Evolutionary conservation across 2,888 invertebrate genomes (phyloP).

Genomic region (Athripsodes cinereus): DNA sequence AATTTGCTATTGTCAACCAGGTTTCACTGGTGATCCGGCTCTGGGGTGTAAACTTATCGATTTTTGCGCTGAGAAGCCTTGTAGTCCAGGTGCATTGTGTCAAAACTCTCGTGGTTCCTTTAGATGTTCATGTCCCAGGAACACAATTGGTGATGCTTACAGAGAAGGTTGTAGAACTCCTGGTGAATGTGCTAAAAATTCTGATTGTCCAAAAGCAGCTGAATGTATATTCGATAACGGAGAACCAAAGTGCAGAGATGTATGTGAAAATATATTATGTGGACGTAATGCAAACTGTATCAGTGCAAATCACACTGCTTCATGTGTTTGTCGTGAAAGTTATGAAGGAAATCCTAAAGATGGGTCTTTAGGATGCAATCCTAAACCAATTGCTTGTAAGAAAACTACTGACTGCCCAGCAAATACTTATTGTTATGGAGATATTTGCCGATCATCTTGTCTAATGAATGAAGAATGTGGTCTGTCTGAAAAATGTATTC

Average conservation of each 20-base stretch:
- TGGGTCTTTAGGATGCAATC: slow-evolving; percentile 64
- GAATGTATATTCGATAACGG: slow-evolving; percentile 68
- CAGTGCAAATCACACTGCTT: slow-evolving; percentile 66
- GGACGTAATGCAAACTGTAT: slow-evolving; percentile 80
- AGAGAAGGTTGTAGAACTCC: slow-evolving; percentile 75
- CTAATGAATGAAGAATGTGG: slow-evolving; percentile 74
- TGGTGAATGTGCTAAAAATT: slow-evolving; percentile 72
- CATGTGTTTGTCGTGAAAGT: slow-evolving; percentile 72
- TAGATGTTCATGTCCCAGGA: slow-evolving; percentile 71
- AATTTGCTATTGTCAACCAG: slow-evolving; percentile 75
- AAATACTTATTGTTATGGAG: slow-evolving; percentile 77
- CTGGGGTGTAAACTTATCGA: slow-evolving; percentile 68
- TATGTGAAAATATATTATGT: slow-evolving; percentile 71
- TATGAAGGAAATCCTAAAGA: slow-evolving; percentile 73
- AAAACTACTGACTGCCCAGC: slow-evolving; percentile 67
- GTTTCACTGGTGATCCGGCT: slow-evolving; percentile 74
- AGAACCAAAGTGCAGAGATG: slow-evolving; percentile 74
- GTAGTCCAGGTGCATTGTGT: slow-evolving; percentile 75
- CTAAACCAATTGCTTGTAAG: slow-evolving; percentile 66
- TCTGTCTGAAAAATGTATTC: slow-evolving; percentile 69
- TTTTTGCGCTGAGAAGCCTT: slow-evolving; percentile 72
- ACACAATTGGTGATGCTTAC: slow-evolving; percentile 80
- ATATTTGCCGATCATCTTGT: slow-evolving; percentile 75
- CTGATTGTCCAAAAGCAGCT: slow-evolving; percentile 76
- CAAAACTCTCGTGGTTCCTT: slow-evolving; percentile 74